Percentiles rank a stretch among this genome's conserved stretches.
These are phyloP conservation scores for Erebia epiphron DNA, from an alignment of 2,888 invertebrate species.

Conservation along the genomic window DNA sequence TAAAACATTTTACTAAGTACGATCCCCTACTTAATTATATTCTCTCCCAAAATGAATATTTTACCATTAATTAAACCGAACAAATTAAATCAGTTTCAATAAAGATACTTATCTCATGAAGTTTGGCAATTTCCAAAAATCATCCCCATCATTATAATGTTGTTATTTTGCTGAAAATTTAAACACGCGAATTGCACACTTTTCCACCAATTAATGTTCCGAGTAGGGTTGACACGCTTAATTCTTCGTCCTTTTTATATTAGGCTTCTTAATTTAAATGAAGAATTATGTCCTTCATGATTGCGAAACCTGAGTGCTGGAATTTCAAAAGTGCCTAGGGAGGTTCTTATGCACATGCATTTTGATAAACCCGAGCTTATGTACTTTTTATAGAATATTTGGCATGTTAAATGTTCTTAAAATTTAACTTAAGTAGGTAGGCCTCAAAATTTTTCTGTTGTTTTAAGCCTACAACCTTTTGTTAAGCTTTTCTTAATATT, in stretches of 20 bases:
- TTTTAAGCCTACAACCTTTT: too few species aligned
- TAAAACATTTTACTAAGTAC: constrained; percentile 21
- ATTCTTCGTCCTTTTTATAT: not conserved
- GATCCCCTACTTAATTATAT: constrained; percentile 15
- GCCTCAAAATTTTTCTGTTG: too few species aligned
- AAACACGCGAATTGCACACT: constrained; percentile 75
- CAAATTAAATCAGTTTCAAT: constrained; percentile 27
- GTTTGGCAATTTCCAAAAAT: constrained; percentile 24
- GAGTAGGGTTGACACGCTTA: constrained; percentile 38
- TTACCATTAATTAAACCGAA: constrained; percentile 19
- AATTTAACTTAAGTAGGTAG: too few species aligned
- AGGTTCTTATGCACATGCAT: not conserved
- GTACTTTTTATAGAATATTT: not conserved
- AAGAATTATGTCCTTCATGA: not conserved
- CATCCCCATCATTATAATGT: constrained; percentile 55
- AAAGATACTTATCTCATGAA: constrained; percentile 24
- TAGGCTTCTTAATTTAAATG: not conserved
- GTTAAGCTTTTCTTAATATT: too few species aligned
- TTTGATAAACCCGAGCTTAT: not conserved
- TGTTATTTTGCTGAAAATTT: constrained; percentile 71
- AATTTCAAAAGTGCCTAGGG: not conserved
- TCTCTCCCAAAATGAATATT: constrained; percentile 21
- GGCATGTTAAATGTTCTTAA: too few species aligned
- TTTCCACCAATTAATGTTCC: constrained; percentile 75
- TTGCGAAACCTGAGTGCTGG: not conserved